Evolutionary conservation across 2,113 vertebrate genomes (phyloP), one percentile per base, ranked within the genome.

Genomic region (Pimephales promelas): DNA sequence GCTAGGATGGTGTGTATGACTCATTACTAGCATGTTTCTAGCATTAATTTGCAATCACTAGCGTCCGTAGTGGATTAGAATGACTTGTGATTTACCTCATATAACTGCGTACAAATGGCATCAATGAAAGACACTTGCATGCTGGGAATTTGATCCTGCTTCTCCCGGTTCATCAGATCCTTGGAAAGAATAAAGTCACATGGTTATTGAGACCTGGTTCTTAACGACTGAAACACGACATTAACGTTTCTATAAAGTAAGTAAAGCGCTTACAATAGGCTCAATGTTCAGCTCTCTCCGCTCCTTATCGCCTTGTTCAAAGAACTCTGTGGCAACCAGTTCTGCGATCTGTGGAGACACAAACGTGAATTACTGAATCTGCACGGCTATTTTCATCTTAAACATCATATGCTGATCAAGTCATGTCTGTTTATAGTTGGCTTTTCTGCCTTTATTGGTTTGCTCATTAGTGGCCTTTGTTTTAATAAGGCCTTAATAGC

Each of bases 51-150:
- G 34, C 34, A 36, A 36, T 6, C 4, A 4, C 34, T 36, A 36
- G 34, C 34, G 6, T 36, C 4, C 4, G 34, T 36, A 36, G 34
- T 36, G 34, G 5, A 36, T 5, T 5, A 36, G 34, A 5, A 22
- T 66, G 9, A 16, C 3, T 34, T 34, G 47, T 24, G 10, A 36
- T 87, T 86, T 95, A 99, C 98, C 98, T 99, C 96, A 86, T 99
- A 99, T 3, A 99, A 92, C 91, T 98, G 96, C 81, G 95, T 92
- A 88, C 98, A 99, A 91, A 99, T 96, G 87, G 97, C 96, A 64
- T 99, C 98, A 83, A 99, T 99, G 90, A 99, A 99, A 89, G 97
- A 97, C 90, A 99, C 98, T 90, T 99, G 98, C 97, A 99, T 98
- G 91, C 96, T 98, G 68, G 98, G 98, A 86, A 99, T 99, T 92